Percentiles rank a stretch among this genome's conserved stretches.
Evolutionary conservation across 30 jellyfish, hydroid and myxozoan genomes (phyloP).

Genomic region (Aurelia coerulea): DNA sequence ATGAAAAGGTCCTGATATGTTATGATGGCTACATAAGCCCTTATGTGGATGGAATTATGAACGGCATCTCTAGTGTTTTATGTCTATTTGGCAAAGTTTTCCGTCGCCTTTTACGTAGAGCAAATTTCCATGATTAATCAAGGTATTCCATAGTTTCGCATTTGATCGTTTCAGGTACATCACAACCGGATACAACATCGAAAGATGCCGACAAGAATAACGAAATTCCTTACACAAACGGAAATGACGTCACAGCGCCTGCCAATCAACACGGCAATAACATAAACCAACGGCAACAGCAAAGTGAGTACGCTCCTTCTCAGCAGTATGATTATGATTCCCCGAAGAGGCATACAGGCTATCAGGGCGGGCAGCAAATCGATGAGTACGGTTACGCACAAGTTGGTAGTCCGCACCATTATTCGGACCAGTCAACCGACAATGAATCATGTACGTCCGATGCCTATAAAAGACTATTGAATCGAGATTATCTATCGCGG

Average conservation of each 20-base stretch:
- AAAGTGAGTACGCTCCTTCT: slow-evolving; percentile 5
- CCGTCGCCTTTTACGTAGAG: too few species aligned
- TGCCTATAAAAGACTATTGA: slow-evolving; percentile 74
- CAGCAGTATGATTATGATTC: slow-evolving; percentile 44
- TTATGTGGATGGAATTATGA: too few species aligned
- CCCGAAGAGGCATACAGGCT: slow-evolving; percentile 21
- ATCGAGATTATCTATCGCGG: slow-evolving; percentile 65
- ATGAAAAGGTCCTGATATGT: too few species aligned
- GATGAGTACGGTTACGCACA: slow-evolving; percentile 54
- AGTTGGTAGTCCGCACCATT: slow-evolving; percentile 90
- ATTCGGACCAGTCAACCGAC: slow-evolving; percentile 94
- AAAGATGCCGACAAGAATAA: slow-evolving; percentile 39
- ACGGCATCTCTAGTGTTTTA: too few species aligned
- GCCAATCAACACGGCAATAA: slow-evolving; percentile 19
- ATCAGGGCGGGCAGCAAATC: slow-evolving; percentile 11
- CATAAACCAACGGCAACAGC: slow-evolving; percentile 45
- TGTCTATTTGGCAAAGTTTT: too few species aligned
- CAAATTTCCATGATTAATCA: too few species aligned
- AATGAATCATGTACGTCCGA: slow-evolving; percentile 90
- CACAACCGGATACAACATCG: slow-evolving; percentile 53
- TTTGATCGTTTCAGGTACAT: slow-evolving; percentile 65
- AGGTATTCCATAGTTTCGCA: too few species aligned
- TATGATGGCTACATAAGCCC: too few species aligned
- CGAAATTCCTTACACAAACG: slow-evolving; percentile 32
- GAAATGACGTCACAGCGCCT: slow-evolving; percentile 13